Evolutionary conservation across 2,888 invertebrate genomes (phyloP).

Genomic region (Chaetogeoica ovagalla): DNA sequence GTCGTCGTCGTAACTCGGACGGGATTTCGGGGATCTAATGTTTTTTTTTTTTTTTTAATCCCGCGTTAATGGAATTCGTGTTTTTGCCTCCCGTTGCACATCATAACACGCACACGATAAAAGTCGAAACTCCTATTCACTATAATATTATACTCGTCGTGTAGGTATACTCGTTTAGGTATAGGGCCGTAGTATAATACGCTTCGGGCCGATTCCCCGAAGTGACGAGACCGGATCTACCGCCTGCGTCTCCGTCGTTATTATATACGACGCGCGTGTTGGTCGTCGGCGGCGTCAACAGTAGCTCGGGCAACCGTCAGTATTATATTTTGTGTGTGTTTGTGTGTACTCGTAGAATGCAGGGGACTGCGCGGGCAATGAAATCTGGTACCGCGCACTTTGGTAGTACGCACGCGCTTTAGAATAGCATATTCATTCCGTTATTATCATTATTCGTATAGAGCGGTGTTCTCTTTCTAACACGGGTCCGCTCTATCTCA

Average conservation of each 20-base stretch:
- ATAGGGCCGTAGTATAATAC: background rate
- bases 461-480: no score
- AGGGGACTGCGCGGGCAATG: no score
- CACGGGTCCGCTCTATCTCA: no score
- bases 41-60: slow-evolving; percentile 22
- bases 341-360: no score
- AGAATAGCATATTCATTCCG: no score
- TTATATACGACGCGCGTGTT: background rate
- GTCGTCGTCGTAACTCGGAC: slow-evolving; percentile 14
- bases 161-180: background rate
- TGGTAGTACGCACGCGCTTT: no score
- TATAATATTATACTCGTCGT: no score
- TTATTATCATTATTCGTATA: no score
- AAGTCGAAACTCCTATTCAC: background rate
- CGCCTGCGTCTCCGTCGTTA: no score
- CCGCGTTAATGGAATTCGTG: slow-evolving; percentile 43
- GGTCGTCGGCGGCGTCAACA: slow-evolving; percentile 22
- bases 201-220: slow-evolving; percentile 35
- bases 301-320: slow-evolving; percentile 18
- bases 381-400: no score
- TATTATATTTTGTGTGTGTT: no score
- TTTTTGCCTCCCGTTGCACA: slow-evolving; percentile 31
- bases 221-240: slow-evolving; percentile 22
- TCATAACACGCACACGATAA: background rate
- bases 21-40: slow-evolving; percentile 39